Conservation (phyloP, 1,140 invertebrate species). For the Amyelois transitella region DNA sequence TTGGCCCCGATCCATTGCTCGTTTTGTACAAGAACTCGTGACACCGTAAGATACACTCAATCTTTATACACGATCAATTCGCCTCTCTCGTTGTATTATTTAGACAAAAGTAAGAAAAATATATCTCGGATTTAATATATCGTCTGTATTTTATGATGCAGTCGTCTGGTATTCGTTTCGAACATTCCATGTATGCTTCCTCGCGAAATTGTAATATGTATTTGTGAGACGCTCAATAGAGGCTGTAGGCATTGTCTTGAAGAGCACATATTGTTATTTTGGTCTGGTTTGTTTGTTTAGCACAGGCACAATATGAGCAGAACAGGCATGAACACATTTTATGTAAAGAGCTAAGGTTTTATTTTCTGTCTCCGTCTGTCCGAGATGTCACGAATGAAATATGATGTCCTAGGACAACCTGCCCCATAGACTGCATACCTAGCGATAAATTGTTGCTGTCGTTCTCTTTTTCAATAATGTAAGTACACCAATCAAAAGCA, state of each 20-base stretch:
- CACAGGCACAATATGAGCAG: neutral
- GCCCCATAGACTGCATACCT: too few relatives aligned
- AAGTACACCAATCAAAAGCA: too few relatives aligned
- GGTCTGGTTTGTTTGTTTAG: neutral
- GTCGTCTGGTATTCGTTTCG: constrained; percentile 3
- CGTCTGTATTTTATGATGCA: constrained; percentile 4
- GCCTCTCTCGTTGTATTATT: neutral
- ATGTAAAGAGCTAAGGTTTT: too few relatives aligned
- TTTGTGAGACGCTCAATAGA: neutral
- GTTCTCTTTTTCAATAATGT: too few relatives aligned
- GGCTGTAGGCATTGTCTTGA: neutral
- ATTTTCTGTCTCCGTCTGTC: too few relatives aligned
- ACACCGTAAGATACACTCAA: neutral
- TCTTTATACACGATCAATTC: neutral
- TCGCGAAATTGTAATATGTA: neutral
- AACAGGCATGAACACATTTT: too few relatives aligned
- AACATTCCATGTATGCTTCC: neutral
- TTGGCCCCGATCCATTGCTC: constrained; percentile 8
- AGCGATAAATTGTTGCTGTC: too few relatives aligned
- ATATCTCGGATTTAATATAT: constrained; percentile 4
- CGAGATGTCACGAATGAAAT: too few relatives aligned
- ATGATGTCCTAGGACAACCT: too few relatives aligned
- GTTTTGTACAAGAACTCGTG: constrained; percentile 1
- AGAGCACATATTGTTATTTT: neutral
- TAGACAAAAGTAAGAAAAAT: neutral